These are phyloP conservation scores for Pseudococcus longispinus DNA, from an alignment of 2,888 invertebrate species.

Conservation along the genomic window DNA sequence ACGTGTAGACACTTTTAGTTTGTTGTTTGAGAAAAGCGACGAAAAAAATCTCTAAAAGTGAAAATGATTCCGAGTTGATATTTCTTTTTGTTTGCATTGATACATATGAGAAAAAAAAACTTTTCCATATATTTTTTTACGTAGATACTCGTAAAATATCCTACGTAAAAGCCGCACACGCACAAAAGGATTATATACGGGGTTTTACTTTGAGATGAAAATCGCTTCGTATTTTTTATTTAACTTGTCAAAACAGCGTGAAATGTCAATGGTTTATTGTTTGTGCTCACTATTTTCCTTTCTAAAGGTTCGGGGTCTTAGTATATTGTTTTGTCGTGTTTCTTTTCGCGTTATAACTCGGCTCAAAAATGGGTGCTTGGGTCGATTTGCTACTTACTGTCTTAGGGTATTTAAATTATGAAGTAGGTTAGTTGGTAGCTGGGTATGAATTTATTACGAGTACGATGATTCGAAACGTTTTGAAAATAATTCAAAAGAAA, in stretches of 20 bases:
- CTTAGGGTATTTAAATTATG: too few species aligned
- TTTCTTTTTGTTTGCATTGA: slow-evolving; percentile 27
- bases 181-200: slow-evolving; percentile 26
- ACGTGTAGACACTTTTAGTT: neutral
- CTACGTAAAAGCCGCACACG: neutral
- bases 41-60: neutral
- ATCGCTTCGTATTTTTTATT: slow-evolving; percentile 26
- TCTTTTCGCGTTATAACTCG: neutral
- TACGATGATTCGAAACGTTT: too few species aligned
- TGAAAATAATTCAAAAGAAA: too few species aligned
- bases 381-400: too few species aligned
- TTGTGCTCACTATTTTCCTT: neutral
- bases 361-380: neutral
- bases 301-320: neutral
- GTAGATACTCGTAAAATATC: neutral
- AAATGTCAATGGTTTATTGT: slow-evolving; percentile 30
- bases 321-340: neutral
- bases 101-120: neutral
- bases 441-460: too few species aligned
- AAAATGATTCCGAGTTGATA: slow-evolving; percentile 3
- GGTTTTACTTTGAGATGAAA: slow-evolving; percentile 7
- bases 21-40: neutral
- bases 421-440: too few species aligned
- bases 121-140: neutral
- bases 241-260: neutral